Conservation (phyloP, 2,797 vertebrate species). For the Knipowitschia caucasica region DNA sequence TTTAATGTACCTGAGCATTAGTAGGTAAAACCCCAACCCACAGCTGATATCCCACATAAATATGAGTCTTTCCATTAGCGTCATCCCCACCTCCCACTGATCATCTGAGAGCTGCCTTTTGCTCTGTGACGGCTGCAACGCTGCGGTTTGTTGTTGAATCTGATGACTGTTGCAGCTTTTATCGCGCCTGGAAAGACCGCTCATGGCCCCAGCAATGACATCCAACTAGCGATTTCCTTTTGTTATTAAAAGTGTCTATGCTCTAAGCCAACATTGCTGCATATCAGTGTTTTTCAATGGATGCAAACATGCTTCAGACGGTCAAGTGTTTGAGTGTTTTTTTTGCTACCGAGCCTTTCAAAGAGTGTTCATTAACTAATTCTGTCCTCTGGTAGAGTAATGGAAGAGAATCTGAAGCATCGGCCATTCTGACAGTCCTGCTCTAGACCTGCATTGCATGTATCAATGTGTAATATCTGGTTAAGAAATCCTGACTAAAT, state of each 20-base stretch:
- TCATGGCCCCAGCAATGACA: not conserved
- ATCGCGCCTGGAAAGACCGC: not conserved
- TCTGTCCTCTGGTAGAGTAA: no score
- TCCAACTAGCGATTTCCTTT: not conserved
- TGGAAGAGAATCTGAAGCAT: no score
- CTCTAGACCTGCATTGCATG: no score
- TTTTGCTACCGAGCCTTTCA: no score
- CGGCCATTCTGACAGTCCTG: no score
- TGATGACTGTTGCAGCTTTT: not conserved
- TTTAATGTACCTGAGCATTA: not conserved
- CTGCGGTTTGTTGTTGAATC: constrained; percentile 6
- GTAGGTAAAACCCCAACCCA: not conserved
- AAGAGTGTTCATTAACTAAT: no score
- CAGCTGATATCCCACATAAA: not conserved
- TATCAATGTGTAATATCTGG: no score
- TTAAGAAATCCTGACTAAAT: no score
- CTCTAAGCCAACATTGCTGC: not conserved
- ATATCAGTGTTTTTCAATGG: not conserved
- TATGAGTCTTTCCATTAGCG: constrained; percentile 5
- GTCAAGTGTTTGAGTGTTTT: no score
- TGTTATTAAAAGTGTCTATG: not conserved
- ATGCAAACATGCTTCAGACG: not conserved
- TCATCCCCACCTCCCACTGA: constrained; percentile 18
- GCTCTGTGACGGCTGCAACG: constrained; percentile 3
- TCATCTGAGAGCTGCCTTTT: constrained; percentile 17